Base-by-base conservation (phyloP, 2,888 invertebrate genomes). In the Selenia dentaria region DNA sequence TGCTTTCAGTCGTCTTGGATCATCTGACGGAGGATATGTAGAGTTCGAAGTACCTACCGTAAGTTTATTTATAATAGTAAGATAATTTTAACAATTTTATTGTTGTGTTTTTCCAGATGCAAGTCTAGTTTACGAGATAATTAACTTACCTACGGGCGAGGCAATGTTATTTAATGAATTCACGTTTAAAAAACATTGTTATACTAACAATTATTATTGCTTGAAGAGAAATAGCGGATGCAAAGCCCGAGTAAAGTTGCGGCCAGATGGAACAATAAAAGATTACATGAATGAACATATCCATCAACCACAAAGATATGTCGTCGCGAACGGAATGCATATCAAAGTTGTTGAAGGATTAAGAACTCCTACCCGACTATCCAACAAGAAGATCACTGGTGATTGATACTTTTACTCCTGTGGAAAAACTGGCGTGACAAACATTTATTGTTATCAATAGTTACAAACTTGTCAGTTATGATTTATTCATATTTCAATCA, bases 231-330 rank as follows among this genome's bases (percentile, higher is more conserved):
- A 8, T 11, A 20, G 10, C 2, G 24, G 34, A 13, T 43, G 42
- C 9, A 43, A 25, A 9, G 35, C 42, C 2, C 10, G 26, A 0
- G 18, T 36, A 2, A 29, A 18, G 3, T 16, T 43, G 5, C 1
- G 10, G 9, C 10, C 9, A 0, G 13, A 37, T 13, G 32, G 37
- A 3, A 13, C 1, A 1, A 31, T 36, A 9, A 34, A 18, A 10
- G 3, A n/a, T 1, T 31, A 25, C 6, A 12, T n/a, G 6, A 35
- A 52, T 6, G 25, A 44, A 2, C 74, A 74, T 34, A 55, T 44
- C 10, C 42, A 43, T 31, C 5, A n/a, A 6, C 33, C 20, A 10
- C 39, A 38, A 1, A 22, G 28, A 3, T 38, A 29, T 28, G 3
- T 27, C 2, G 1, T 22, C 6, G 3, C 10, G 6, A 42, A 34